phyloP scores from a whole-genome alignment of 2,797 vertebrate genomes.

The Phaenicophaeus curvirostris region DNA sequence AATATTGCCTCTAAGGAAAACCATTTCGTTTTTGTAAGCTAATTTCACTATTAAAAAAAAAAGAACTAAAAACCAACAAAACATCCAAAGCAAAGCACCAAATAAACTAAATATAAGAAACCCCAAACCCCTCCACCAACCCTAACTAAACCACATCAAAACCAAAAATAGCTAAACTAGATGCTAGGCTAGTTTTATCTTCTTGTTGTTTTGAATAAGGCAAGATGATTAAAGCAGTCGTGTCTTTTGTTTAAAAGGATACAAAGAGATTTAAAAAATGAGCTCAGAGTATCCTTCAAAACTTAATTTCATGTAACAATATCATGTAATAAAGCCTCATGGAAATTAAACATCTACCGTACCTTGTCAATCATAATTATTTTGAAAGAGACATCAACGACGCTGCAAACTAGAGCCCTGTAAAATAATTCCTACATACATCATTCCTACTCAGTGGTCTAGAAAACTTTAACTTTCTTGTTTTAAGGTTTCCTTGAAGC shows the following conservation, averaged over 20 bases:
- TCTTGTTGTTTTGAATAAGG: background rate
- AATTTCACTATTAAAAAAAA: background rate
- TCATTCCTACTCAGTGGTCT: background rate
- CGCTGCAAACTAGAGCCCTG: background rate
- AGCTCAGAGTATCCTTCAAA: background rate
- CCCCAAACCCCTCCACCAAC: background rate
- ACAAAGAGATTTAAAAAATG: background rate
- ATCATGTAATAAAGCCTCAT: background rate
- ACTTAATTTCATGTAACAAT: background rate
- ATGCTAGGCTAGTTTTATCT: background rate
- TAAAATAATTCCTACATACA: rapidly evolving
- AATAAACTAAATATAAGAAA: background rate
- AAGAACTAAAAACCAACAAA: background rate
- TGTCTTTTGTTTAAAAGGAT: background rate
- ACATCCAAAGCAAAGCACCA: background rate
- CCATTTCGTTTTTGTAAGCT: background rate
- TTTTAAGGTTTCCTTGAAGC: background rate
- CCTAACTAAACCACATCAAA: background rate
- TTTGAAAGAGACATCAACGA: background rate
- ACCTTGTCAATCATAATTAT: background rate
- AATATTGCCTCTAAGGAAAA: background rate
- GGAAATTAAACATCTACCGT: background rate
- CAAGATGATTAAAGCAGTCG: background rate
- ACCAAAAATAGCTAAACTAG: background rate
- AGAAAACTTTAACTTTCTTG: background rate